These are phyloP conservation scores for Perizoma flavofasciatum DNA, from an alignment of 2,888 invertebrate species.

Conservation along the genomic window DNA sequence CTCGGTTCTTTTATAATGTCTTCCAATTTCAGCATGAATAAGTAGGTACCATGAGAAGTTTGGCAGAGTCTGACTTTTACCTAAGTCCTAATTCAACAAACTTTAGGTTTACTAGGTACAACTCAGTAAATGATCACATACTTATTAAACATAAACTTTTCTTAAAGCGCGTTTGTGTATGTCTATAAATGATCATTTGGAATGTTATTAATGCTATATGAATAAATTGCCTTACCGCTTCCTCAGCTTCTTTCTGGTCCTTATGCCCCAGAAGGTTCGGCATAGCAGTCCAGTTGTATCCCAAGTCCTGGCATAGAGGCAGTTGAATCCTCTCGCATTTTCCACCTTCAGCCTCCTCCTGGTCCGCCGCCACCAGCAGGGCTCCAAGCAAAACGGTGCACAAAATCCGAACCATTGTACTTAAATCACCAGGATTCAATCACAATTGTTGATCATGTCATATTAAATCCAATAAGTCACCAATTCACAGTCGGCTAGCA, in stretches of 20 bases:
- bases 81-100: too few relatives aligned
- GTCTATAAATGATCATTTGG: too few relatives aligned
- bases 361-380: constrained; percentile 71
- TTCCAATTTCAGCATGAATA: too few relatives aligned
- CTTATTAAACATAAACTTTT: too few relatives aligned
- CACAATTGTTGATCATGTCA: constrained; percentile 57
- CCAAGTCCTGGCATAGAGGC: constrained; percentile 91
- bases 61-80: too few relatives aligned
- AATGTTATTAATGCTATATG: background rate
- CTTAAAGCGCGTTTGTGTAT: too few relatives aligned
- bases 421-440: constrained; percentile 49
- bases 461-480: constrained; percentile 64
- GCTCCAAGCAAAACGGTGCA: constrained; percentile 62
- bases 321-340: constrained; percentile 92
- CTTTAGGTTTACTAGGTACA: too few relatives aligned
- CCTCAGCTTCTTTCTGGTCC: constrained; percentile 91
- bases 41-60: too few relatives aligned
- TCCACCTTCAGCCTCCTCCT: constrained; percentile 74
- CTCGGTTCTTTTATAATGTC: too few relatives aligned
- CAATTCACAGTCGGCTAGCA: constrained; percentile 61
- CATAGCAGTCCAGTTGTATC: constrained; percentile 94
- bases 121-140: too few relatives aligned
- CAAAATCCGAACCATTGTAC: constrained; percentile 73
- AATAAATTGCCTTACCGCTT: constrained; percentile 84
- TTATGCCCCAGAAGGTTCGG: constrained; percentile 93